Conservation (phyloP, 64 coral and sea anemone genomes). For the Pocillopora verrucosa region DNA sequence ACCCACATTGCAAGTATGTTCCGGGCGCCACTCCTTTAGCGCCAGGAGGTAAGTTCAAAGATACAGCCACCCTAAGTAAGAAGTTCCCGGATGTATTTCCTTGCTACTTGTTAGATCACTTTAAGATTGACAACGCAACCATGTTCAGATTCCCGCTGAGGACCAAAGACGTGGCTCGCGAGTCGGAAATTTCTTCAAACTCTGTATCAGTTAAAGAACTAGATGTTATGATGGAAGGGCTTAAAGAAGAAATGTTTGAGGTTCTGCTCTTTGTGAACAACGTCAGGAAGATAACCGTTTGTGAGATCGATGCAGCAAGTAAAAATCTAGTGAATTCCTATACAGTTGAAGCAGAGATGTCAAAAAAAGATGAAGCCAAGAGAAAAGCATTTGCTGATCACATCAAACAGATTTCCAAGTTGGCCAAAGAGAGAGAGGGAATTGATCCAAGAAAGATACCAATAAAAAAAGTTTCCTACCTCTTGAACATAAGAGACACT, state of each 20-base stretch:
- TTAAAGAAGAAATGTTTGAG: conserved; percentile 59
- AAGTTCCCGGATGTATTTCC: conserved; percentile 71
- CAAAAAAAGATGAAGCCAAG: conserved; percentile 37
- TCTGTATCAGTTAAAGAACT: background rate
- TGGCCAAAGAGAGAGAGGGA: background rate
- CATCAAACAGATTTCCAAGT: conserved; percentile 26
- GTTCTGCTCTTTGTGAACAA: conserved; percentile 69
- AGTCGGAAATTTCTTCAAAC: conserved; percentile 16
- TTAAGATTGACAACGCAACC: conserved; percentile 35
- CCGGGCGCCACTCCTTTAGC: conserved; percentile 41
- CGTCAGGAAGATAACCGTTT: conserved; percentile 52
- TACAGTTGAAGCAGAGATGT: conserved; percentile 21
- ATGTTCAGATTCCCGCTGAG: conserved; percentile 71
- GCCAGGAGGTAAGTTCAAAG: conserved; percentile 49
- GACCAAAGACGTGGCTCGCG: conserved; percentile 23
- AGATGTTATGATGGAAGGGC: conserved; percentile 25
- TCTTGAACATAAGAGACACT: conserved; percentile 40
- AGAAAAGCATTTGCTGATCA: conserved; percentile 37
- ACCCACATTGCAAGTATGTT: conserved; percentile 63
- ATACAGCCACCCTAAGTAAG: conserved; percentile 8
- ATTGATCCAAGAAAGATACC: conserved; percentile 1
- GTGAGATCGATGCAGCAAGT: conserved; percentile 20
- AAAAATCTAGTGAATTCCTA: background rate
- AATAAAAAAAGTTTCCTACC: conserved; percentile 47
- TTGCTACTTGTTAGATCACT: conserved; percentile 49